phyloP scores from a whole-genome alignment of 2,113 vertebrate species.

The Prinia subflava region DNA sequence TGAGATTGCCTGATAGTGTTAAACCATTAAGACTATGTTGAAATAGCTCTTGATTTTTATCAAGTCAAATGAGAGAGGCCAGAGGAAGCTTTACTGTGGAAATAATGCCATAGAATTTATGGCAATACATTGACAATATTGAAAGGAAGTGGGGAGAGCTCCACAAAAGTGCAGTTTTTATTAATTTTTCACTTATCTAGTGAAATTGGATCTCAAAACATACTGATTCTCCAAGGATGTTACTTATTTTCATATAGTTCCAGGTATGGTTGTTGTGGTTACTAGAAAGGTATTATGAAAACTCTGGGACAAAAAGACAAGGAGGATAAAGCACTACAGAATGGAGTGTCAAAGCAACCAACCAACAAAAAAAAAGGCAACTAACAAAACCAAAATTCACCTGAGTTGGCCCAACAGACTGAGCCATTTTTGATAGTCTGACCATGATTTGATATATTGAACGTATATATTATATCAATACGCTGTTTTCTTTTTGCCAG shows the following conservation, averaged over 20 bases:
- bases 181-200: neutral
- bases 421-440: neutral
- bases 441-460: neutral
- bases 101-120: neutral
- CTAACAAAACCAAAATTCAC: neutral
- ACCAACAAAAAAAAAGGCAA: neutral
- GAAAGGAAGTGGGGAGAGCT: neutral
- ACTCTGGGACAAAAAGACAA: neutral
- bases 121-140: neutral
- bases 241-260: neutral
- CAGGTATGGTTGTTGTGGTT: neutral
- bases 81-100: neutral
- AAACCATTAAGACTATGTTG: neutral
- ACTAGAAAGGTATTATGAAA: neutral
- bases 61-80: neutral
- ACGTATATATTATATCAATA: neutral
- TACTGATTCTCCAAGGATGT: neutral
- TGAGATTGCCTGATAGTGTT: neutral
- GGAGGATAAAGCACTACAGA: neutral
- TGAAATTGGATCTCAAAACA: neutral
- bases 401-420: neutral
- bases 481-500: neutral
- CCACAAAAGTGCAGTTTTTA: neutral
- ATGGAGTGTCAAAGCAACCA: neutral
- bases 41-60: neutral